phyloP scores from a whole-genome alignment of 2,888 invertebrate genomes.

The Linyphia triangularis region DNA sequence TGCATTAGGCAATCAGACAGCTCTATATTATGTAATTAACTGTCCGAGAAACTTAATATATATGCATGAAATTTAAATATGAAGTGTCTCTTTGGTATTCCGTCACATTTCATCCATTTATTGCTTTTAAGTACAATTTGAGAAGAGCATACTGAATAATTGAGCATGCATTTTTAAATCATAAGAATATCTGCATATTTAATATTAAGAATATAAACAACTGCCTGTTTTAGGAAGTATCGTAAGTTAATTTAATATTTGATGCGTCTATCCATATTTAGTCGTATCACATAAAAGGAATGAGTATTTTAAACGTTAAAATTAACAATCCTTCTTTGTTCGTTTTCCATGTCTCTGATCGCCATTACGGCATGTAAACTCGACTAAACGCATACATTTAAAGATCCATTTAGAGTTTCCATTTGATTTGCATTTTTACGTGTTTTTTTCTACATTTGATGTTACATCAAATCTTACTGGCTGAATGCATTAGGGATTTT shows the following conservation, averaged over 20 bases:
- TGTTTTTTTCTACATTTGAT: slow-evolving; percentile 32
- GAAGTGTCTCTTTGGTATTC: not conserved
- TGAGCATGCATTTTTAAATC: not conserved
- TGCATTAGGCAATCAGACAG: no score
- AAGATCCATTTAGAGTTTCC: slow-evolving; percentile 38
- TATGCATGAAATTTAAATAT: slow-evolving; percentile 8
- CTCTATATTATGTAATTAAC: not conserved
- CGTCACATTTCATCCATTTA: no score
- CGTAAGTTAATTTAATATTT: no score
- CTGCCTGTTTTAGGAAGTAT: no score
- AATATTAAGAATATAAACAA: no score
- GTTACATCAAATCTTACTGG: slow-evolving; percentile 16
- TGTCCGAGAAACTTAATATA: not conserved
- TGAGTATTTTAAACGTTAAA: not conserved
- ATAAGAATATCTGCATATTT: no score
- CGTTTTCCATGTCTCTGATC: slow-evolving; percentile 5
- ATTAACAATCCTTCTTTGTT: slow-evolving; percentile 32
- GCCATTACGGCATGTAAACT: slow-evolving; percentile 28
- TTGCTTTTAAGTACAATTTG: no score
- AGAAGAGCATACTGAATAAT: no score
- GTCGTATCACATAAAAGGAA: no score
- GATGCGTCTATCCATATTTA: no score
- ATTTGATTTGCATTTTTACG: slow-evolving; percentile 36
- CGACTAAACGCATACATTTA: slow-evolving; percentile 28
- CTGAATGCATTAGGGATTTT: no score